Conservation (phyloP, 1,140 invertebrate species). For the Pentalonia nigronervosa region DNA sequence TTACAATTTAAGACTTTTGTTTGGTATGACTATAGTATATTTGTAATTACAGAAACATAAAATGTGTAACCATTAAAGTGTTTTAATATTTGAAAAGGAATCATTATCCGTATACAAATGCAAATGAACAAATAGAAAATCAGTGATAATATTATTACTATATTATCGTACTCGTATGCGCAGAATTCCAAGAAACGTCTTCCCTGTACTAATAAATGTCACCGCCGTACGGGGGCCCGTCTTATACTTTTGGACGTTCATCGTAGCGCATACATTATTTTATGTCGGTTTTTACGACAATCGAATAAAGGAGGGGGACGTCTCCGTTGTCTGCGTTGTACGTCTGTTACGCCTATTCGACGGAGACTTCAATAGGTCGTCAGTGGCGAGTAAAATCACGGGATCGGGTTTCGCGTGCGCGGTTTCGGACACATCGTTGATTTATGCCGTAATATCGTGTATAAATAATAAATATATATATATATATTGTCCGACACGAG, state of each 20-base stretch:
- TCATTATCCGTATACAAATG: neutral
- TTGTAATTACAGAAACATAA: neutral
- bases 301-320: neutral
- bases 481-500: constrained; percentile 34
- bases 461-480: neutral
- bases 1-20: neutral
- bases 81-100: neutral
- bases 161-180: too few species aligned
- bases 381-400: neutral
- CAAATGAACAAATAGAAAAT: neutral
- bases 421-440: constrained; percentile 36
- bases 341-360: neutral
- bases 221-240: neutral
- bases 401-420: constrained; percentile 40
- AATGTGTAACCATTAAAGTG: too few species aligned
- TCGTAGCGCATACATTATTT: neutral
- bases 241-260: neutral
- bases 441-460: constrained; percentile 39
- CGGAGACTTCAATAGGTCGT: neutral
- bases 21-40: neutral
- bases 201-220: neutral
- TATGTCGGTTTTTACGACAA: neutral
- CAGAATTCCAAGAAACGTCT: neutral
- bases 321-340: neutral
- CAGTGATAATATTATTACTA: neutral